Evolutionary conservation across 2,797 vertebrate genomes (phyloP).

Genomic region (Sylvia borin): DNA sequence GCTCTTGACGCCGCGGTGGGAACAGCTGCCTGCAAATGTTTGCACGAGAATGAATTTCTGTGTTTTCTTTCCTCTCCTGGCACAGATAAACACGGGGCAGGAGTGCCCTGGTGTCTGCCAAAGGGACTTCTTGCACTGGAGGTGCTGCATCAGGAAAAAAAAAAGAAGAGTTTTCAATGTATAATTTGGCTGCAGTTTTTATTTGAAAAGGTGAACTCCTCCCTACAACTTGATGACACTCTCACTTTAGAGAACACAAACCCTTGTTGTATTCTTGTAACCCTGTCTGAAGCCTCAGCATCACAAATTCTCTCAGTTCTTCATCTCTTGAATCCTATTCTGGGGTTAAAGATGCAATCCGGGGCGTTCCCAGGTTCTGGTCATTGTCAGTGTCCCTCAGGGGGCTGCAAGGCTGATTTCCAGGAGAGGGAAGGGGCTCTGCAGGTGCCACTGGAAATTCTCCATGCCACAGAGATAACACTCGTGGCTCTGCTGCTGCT

Average conservation of each 20-base stretch:
- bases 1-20: neutral
- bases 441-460: fast-evolving
- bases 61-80: neutral
- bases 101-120: neutral
- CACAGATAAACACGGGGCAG: neutral
- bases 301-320: neutral
- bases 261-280: neutral
- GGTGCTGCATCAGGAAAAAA: neutral
- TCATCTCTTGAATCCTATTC: neutral
- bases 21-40: neutral
- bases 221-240: neutral
- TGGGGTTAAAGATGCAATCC: neutral
- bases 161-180: neutral
- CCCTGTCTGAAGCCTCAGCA: neutral
- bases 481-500: neutral
- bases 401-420: neutral
- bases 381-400: neutral
- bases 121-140: neutral
- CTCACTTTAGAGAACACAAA: neutral
- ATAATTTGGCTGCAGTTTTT: neutral
- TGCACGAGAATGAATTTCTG: neutral
- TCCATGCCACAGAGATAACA: fast-evolving
- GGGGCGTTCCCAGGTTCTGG: neutral
- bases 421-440: neutral
- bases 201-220: neutral